Evolutionary conservation across 2,797 vertebrate genomes (phyloP).

Genomic region (Morelia viridis): DNA sequence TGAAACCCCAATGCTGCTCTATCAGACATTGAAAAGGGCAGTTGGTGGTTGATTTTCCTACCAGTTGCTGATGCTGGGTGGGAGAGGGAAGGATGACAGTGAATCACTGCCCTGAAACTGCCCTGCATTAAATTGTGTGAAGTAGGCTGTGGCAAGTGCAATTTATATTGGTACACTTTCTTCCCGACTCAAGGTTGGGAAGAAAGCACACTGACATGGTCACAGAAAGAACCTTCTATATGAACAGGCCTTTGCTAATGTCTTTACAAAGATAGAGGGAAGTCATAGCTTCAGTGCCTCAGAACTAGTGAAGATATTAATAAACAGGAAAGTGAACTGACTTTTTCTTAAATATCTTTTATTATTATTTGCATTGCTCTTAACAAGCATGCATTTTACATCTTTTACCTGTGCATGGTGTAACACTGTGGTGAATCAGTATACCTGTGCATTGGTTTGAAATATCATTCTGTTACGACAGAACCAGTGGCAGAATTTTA

Average conservation of each 20-base stretch:
- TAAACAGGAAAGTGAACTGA: not conserved
- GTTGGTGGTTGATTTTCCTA: not conserved
- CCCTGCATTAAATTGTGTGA: not conserved
- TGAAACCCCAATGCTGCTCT: not conserved
- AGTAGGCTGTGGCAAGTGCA: not conserved
- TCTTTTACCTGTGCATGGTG: not conserved
- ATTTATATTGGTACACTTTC: not conserved
- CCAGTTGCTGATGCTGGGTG: not conserved
- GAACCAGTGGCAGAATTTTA: not conserved
- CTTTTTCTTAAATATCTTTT: not conserved
- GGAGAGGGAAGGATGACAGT: not conserved
- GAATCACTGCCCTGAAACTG: not conserved
- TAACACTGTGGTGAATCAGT: not conserved
- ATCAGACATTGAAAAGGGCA: not conserved
- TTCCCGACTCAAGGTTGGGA: not conserved
- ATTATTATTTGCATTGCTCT: not conserved
- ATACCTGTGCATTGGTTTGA: not conserved
- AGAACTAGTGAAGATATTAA: not conserved
- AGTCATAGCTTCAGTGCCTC: not conserved
- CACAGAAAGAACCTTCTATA: not conserved
- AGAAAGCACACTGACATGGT: not conserved
- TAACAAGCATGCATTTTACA: not conserved
- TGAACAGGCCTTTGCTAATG: not conserved
- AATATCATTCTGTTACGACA: not conserved
- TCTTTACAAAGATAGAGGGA: not conserved